Conservation (phyloP, 2,113 vertebrate species). For the Ahaetulla prasina region DNA sequence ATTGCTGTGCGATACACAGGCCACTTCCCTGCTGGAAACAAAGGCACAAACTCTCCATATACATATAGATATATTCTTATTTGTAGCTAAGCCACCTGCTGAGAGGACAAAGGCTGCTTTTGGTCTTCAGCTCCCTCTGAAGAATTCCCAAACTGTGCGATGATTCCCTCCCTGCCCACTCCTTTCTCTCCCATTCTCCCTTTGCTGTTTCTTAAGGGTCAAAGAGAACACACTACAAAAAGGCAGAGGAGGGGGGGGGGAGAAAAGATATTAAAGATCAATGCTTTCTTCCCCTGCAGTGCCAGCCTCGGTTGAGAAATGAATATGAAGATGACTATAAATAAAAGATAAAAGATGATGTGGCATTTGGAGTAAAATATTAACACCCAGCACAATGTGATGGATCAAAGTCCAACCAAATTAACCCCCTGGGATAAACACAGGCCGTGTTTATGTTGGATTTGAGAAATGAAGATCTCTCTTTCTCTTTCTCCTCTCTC, state of each 20-base stretch:
- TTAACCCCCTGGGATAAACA: constrained; percentile 55
- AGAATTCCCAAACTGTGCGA: constrained; percentile 4
- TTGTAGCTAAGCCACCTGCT: constrained; percentile 14
- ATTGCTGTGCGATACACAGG: background rate
- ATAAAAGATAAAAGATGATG: constrained; percentile 71
- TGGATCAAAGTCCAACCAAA: constrained; percentile 58
- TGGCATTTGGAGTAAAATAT: constrained; percentile 66
- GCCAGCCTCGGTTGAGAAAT: constrained; percentile 66
- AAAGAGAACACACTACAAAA: constrained; percentile 46
- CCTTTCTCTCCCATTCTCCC: constrained; percentile 22
- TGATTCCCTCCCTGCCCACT: background rate
- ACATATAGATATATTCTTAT: constrained; percentile 35
- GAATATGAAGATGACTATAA: constrained; percentile 67
- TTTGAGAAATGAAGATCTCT: constrained; percentile 46
- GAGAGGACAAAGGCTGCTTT: constrained; percentile 10
- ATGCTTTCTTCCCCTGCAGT: constrained; percentile 44
- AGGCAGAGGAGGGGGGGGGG: background rate
- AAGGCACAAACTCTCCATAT: constrained; percentile 13
- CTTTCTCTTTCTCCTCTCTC: background rate
- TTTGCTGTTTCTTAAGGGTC: constrained; percentile 41
- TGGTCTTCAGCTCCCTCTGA: constrained; percentile 34
- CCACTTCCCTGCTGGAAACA: constrained; percentile 3
- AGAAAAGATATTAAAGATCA: constrained; percentile 54
- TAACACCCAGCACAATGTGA: constrained; percentile 55
- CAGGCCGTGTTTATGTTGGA: constrained; percentile 41